Base-by-base conservation (phyloP, 2,797 vertebrate species). In the Argyrosomus regius region DNA sequence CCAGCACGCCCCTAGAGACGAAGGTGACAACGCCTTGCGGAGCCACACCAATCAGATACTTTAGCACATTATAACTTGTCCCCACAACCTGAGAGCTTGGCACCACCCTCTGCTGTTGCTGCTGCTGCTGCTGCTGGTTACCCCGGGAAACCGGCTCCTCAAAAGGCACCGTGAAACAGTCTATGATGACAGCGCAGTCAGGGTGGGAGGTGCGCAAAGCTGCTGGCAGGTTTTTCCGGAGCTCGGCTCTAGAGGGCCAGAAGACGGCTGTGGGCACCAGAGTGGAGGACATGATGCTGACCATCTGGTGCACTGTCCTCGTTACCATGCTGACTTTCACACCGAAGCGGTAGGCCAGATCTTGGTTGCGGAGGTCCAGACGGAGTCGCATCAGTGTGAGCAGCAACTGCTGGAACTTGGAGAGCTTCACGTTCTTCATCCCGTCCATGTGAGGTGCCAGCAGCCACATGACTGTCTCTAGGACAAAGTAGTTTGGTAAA, bases 11-110 rank as follows among this genome's bases (percentile, higher is more conserved):
- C 59, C 90, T 86, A 6, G 95, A 96, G 35, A 96, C 92, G 1
- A 96, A 96, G 26, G 94, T 96, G 81, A 96, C 95, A 0, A 95
- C 95, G 1, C 95, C 95, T 62, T 96, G 95, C 0, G 95, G 95
- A 4, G 95, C 95, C 57, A 96, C 92, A 2, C 95, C 95, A 0
- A 96, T 94, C 72, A 96, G 88, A 73, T 96, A 96, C 86, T 95
- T 96, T 4, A 96, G 72, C 53, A 92, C 82, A 17, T 88, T 91
- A 26, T 20, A 16, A 26, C 60, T 41, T 0, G 82, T 50, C 12
- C 75, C 84, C 22, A 5, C 54, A 8, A 46, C 67, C 18, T 77
- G 87, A 54, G 65, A 41, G 48, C 26, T 31, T 0, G 54, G 31
- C 66, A 11, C 39, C 22, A 17, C 22, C 54, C 48, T 46, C 69